Conservation (phyloP, 2,797 vertebrate genomes). For the Alcedo quadribrachys region DNA sequence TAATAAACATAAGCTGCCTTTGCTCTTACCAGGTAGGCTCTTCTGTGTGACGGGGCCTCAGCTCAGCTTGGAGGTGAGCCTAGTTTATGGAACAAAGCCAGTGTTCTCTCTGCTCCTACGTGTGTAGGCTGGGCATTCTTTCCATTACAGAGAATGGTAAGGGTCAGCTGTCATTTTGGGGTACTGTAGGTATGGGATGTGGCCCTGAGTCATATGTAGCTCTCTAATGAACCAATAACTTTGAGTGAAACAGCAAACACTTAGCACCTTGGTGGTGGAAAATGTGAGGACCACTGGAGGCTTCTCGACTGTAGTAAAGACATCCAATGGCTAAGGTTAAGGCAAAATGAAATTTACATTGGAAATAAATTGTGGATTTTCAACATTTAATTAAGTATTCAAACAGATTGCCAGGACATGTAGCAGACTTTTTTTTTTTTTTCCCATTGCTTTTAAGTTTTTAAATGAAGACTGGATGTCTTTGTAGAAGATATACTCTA, state of each 20-base stretch:
- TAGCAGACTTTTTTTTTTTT: neutral
- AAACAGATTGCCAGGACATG: neutral
- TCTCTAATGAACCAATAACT: neutral
- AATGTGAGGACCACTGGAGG: neutral
- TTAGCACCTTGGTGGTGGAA: neutral
- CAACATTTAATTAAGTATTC: slow-evolving; percentile 34
- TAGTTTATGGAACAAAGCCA: neutral
- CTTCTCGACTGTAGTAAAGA: neutral
- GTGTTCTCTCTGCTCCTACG: neutral
- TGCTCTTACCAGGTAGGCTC: neutral
- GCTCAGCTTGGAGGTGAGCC: neutral
- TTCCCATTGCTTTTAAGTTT: slow-evolving; percentile 48
- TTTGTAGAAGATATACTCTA: slow-evolving; percentile 29
- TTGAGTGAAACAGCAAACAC: neutral
- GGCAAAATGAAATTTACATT: neutral
- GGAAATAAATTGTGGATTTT: slow-evolving; percentile 13
- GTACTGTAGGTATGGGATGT: neutral
- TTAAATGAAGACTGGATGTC: slow-evolving; percentile 22
- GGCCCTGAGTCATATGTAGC: neutral
- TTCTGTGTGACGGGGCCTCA: fast-evolving
- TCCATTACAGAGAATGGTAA: neutral
- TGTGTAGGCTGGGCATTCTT: neutral
- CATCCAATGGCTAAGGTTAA: neutral
- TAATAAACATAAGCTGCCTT: neutral
- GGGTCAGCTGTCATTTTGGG: neutral